Evolutionary conservation across 2,113 vertebrate genomes (phyloP).

Genomic region (Spheniscus mendiculus): DNA sequence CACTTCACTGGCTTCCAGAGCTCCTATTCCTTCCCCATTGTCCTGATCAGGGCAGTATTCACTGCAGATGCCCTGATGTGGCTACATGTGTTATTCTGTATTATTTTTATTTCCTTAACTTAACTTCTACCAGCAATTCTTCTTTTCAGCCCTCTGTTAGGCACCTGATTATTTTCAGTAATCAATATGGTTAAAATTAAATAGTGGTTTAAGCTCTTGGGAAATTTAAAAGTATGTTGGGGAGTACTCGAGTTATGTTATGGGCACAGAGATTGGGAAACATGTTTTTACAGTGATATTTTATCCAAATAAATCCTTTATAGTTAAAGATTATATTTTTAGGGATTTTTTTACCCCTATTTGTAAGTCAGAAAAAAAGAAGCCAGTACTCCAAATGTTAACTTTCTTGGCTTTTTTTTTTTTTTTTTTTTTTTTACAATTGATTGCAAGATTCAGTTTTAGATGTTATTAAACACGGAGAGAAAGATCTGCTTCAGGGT

Average conservation of each 20-base stretch:
- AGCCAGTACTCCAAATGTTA: background rate
- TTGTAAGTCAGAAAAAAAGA: fast-evolving
- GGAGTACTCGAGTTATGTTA: background rate
- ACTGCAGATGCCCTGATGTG: background rate
- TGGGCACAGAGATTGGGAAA: background rate
- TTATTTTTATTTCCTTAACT: background rate
- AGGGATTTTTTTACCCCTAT: too few relatives aligned
- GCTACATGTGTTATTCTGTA: background rate
- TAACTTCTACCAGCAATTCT: background rate
- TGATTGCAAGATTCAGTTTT: background rate
- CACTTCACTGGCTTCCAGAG: background rate
- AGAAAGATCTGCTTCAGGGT: background rate
- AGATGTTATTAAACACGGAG: background rate
- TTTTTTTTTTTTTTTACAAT: background rate
- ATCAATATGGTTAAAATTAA: background rate
- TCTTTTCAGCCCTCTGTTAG: background rate
- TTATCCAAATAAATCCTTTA: background rate
- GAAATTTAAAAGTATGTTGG: background rate
- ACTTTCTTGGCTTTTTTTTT: background rate
- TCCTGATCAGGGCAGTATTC: background rate
- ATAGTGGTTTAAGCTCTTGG: background rate
- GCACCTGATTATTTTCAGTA: background rate
- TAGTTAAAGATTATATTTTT: too few relatives aligned
- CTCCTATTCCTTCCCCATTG: fast-evolving
- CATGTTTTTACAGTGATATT: background rate